phyloP scores from a whole-genome alignment of 2,888 invertebrate genomes.

The Aethes cnicana region DNA sequence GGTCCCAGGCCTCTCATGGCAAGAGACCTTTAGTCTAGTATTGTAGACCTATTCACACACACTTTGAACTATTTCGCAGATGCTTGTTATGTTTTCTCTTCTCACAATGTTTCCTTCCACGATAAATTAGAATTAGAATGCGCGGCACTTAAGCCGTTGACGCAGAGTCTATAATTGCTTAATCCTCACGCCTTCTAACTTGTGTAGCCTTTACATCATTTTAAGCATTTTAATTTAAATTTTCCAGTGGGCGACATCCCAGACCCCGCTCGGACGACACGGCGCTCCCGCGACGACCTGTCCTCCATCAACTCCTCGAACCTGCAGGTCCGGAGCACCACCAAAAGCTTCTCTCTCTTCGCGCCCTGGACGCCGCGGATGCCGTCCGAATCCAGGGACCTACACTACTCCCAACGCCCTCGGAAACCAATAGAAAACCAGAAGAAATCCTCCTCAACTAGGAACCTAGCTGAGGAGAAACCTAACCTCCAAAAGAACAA shows the following conservation, averaged over 20 bases:
- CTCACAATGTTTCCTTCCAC: no score
- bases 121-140: no score
- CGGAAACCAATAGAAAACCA: slow-evolving; percentile 57
- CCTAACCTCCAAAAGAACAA: slow-evolving; percentile 74
- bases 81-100: no score
- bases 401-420: slow-evolving; percentile 88
- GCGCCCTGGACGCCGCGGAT: slow-evolving; percentile 93
- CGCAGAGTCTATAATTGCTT: no score
- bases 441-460: slow-evolving; percentile 76
- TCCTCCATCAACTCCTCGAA: slow-evolving; percentile 85
- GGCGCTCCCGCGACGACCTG: slow-evolving; percentile 89
- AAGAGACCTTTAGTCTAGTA: no score
- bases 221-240: no score
- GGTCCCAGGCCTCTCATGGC: no score
- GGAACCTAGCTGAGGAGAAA: slow-evolving; percentile 54
- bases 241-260: slow-evolving; percentile 91
- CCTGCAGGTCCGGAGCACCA: slow-evolving; percentile 87
- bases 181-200: no score
- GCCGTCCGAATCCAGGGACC: slow-evolving; percentile 87
- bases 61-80: no score
- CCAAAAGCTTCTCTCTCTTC: slow-evolving; percentile 90
- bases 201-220: no score
- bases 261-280: slow-evolving; percentile 84
- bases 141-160: no score
- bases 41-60: no score